Evolutionary conservation across 2,888 invertebrate genomes (phyloP), one percentile per base, ranked within the genome.

Genomic region (Chesias legatella): DNA sequence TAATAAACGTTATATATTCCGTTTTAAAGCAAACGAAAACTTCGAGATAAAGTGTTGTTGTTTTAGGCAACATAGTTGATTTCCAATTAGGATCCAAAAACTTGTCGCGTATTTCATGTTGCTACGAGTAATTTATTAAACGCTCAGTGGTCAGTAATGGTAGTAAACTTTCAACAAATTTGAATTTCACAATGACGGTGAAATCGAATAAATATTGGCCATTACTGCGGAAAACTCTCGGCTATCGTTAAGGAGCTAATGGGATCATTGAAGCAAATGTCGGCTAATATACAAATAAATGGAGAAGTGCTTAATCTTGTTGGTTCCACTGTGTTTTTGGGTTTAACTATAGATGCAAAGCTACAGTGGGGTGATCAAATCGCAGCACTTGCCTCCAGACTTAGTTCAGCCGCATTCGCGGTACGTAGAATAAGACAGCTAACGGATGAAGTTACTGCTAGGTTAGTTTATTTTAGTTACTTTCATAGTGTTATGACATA

Each of bases 41-140:
- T 66, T 64, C 36, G 30, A 43, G 55, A 61, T 60, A 58, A 67
- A 63, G 58, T 63, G 56, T 48, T 63, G 61, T 68, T 70, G 67
- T 71, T 68, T 55, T 58, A 56, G 55, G 53, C 54, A 60, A 48
- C 67, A 62, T 67, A 74, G 72, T 77, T 76, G 62, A 72, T 77
- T 74, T 73, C 61, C 71, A 78, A 79, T 79, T 78, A 77, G 67
- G 62, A 62, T 63, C 61, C 63, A 62, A 64, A 70, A 78, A 77
- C 68, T 79, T 67, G 53, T 62, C 65, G 58, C 63, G 64, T 77
- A 75, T 73, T 76, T 79, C 69, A 76, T 63, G 60, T 65, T 62
- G 63, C 63, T 57, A 52, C 57, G 57, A 56, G 62, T 63, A 65
- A 75, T 77, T 76, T 75, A 59, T 59, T 55, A 60, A 67, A 68